Evolutionary conservation across 2,113 vertebrate species (phyloP), one percentile per base, ranked within the genome.

Genomic region (Oxyruncus cristatus): DNA sequence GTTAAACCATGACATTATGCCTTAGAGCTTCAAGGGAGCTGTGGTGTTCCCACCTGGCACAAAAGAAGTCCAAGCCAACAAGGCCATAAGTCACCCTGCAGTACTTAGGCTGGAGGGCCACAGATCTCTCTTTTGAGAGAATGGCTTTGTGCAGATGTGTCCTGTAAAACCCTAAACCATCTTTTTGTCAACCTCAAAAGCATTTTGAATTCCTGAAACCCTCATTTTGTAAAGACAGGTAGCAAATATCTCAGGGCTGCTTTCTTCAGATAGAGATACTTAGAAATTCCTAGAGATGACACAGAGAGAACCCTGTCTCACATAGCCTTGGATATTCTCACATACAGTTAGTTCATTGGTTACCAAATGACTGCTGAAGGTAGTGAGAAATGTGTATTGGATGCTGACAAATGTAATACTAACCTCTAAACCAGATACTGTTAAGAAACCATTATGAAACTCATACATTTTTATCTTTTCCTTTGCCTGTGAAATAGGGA

Each of bases 391-490:
- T 1, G 0, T 37, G 4, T 56, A 24, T 22, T 72, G n/a, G 53
- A 65, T 62, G 56, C 18, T 89, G 39, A 86, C 44, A 81, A 79
- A 85, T 41, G 58, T 84, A 89, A 85, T 35, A 73, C 23, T 81
- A 91, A 82, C 47, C 78, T 89, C 70, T 95, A 76, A 94, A 92
- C 14, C n/a, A 95, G 74, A 94, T 88, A 82, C n/a, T 89, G 11
- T 88, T 75, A 82, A 91, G 76, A 95, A 92, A 65, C 47, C 32
- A 22, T 89, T 92, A 91, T 47, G 83, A 96, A 95, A 94, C 32
- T 47, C 7, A 0, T 28, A 9, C 0, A 0, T 65, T 92, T 95
- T 88, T 78, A 37, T 95, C 66, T 93, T 77, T 73, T 59, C 30
- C 44, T 90, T 88, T 95, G 76, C 20, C 67, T 26, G 32, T 65